phyloP scores from a whole-genome alignment of 2,888 invertebrate species.

The Sphecodes monilicornis region DNA sequence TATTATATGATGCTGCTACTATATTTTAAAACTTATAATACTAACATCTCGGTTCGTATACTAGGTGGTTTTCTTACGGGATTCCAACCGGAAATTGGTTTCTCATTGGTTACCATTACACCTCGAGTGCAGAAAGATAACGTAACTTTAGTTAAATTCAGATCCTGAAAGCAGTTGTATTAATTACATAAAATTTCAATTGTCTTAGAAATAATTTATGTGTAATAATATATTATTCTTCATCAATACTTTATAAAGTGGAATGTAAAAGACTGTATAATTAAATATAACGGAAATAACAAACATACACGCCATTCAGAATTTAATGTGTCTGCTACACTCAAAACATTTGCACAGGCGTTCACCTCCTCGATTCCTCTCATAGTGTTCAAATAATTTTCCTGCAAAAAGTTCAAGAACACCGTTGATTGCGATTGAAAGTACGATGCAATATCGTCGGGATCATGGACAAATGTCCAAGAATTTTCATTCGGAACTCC shows the following conservation, averaged over 20 bases:
- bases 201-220: not conserved
- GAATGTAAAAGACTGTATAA: constrained; percentile 16
- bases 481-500: constrained; percentile 79
- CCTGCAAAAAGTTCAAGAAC: constrained; percentile 89
- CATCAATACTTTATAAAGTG: not conserved
- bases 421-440: constrained; percentile 89
- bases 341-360: constrained; percentile 87
- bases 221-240: constrained; percentile 8
- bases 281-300: not conserved
- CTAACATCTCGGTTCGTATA: constrained; percentile 56
- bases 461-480: constrained; percentile 87
- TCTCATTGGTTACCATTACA: constrained; percentile 89
- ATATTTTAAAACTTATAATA: constrained; percentile 19
- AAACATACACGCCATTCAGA: constrained; percentile 88
- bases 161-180: constrained; percentile 72
- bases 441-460: constrained; percentile 88
- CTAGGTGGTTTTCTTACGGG: constrained; percentile 86
- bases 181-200: not conserved
- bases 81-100: constrained; percentile 90
- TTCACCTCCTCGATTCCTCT: constrained; percentile 86
- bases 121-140: constrained; percentile 86
- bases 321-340: constrained; percentile 89
- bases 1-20: not conserved
- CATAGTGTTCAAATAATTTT: constrained; percentile 91
- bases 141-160: constrained; percentile 75